Evolutionary conservation across 2,888 invertebrate species (phyloP), one percentile per base, ranked within the genome.

Genomic region (Cryptocheilus praepositus): DNA sequence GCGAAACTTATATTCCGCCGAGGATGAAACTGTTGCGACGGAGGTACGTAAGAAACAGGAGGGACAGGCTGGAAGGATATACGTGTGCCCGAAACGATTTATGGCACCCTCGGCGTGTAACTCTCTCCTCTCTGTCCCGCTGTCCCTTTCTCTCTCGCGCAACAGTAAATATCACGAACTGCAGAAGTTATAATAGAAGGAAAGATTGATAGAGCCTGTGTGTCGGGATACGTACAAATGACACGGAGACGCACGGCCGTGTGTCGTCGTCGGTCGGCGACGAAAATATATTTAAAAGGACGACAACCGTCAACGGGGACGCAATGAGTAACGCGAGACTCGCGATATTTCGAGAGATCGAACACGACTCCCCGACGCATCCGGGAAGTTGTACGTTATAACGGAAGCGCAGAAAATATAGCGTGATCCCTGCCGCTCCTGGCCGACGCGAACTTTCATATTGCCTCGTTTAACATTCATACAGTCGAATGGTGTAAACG

Each of bases 121-220:
- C 52, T 21, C 21, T 52, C 19, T 19, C 15, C 36, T 21, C 21
- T 52, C 19, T 19, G 2, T n/a, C 18, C 5, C 51, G 3, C 36
- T 25, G 21, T 21, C 21, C 21, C 19, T 19, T 3, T 51, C 18
- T 18, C 51, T 19, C 36, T 25, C 52, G 15, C 19, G 1, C 8
- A 52, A 21, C 18, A 52, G 52, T 52, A 52, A 52, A 21, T 21
- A 52, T 52, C 52, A 21, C 52, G 3, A 52, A 52, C 52, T 52
- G 11, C 52, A 19, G 21, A 52, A 52, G 52, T 52, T 52, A 52
- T 52, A 52, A 52, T 52, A 52, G 52, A 52, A 18, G 5, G 52
- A 19, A 21, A 52, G 52, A 52, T 52, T 52, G 52, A 52, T 52
- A 52, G 52, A 52, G 21, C 21, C 18, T 1, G 36, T 11, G 13